phyloP scores from a whole-genome alignment of 2,113 vertebrate genomes.

The Danionella cerebrum region DNA sequence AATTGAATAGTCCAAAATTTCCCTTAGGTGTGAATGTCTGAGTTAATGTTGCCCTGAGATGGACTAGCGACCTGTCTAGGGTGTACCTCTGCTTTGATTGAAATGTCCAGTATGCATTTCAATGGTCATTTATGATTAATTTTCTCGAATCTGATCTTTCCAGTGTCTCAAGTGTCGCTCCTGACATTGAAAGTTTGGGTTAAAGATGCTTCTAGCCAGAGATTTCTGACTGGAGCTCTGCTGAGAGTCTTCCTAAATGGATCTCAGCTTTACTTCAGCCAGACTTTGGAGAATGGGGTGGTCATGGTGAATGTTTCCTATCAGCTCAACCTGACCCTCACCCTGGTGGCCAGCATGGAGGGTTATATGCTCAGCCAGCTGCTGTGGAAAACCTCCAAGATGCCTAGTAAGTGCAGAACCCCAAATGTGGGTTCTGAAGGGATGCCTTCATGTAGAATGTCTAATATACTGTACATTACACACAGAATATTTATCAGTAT shows the following conservation, averaged over 20 bases:
- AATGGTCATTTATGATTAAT: background rate
- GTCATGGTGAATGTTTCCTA: slow-evolving; percentile 76
- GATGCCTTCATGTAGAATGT: no score
- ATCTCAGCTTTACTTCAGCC: slow-evolving; percentile 68
- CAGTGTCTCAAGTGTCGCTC: slow-evolving; percentile 56
- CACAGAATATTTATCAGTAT: no score
- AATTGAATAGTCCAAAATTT: no score
- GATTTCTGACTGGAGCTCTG: slow-evolving; percentile 68
- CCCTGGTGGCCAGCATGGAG: slow-evolving; percentile 75
- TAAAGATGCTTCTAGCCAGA: slow-evolving; percentile 78
- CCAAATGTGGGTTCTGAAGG: no score
- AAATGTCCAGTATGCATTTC: background rate
- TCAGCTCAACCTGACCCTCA: slow-evolving; percentile 70
- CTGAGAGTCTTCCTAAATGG: slow-evolving; percentile 84
- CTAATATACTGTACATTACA: no score
- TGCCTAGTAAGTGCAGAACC: slow-evolving; percentile 73
- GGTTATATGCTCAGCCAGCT: slow-evolving; percentile 80
- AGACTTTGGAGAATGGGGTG: slow-evolving; percentile 68
- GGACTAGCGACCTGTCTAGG: no score
- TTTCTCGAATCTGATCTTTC: background rate
- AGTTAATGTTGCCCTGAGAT: no score
- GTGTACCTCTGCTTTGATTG: no score
- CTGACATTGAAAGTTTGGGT: slow-evolving; percentile 85
- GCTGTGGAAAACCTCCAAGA: slow-evolving; percentile 82
- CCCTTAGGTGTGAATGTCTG: no score